Evolutionary conservation across 2,797 vertebrate genomes (phyloP).

Genomic region (Oryzias sinensis): DNA sequence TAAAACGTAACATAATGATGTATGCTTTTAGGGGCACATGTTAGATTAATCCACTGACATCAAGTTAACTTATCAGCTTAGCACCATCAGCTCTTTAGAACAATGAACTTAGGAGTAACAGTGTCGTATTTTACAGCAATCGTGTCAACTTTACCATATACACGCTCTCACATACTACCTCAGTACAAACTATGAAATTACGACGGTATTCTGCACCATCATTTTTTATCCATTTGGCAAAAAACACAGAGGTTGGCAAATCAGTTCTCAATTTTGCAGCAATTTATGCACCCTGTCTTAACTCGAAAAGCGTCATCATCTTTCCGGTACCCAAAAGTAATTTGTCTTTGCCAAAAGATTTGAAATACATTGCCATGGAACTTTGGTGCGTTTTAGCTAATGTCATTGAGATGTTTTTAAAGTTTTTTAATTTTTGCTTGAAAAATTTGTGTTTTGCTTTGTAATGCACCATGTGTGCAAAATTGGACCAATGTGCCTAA

Average conservation of each 20-base stretch:
- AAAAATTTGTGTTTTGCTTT: background rate
- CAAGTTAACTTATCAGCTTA: too few relatives aligned
- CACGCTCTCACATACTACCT: slow-evolving; percentile 4
- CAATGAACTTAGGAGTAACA: too few relatives aligned
- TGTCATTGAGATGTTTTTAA: background rate
- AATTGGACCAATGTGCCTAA: background rate
- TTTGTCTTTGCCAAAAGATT: background rate
- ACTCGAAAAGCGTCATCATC: slow-evolving; percentile 1
- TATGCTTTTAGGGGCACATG: too few relatives aligned
- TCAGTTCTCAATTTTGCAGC: background rate
- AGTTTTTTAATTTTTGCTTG: background rate
- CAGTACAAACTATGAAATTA: background rate
- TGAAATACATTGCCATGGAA: background rate
- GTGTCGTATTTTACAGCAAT: too few relatives aligned
- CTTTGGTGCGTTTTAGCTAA: background rate
- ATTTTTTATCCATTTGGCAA: slow-evolving; percentile 6
- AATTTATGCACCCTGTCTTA: slow-evolving; percentile 1
- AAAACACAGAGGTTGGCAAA: slow-evolving; percentile 11
- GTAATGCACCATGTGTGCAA: background rate
- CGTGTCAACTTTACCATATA: background rate
- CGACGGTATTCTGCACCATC: background rate
- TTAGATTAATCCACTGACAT: too few relatives aligned
- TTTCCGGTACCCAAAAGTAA: slow-evolving; percentile 4
- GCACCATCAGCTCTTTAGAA: too few relatives aligned
- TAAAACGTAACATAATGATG: too few relatives aligned